Evolutionary conservation across 2,113 vertebrate genomes (phyloP).

Genomic region (Cynocephalus volans): DNA sequence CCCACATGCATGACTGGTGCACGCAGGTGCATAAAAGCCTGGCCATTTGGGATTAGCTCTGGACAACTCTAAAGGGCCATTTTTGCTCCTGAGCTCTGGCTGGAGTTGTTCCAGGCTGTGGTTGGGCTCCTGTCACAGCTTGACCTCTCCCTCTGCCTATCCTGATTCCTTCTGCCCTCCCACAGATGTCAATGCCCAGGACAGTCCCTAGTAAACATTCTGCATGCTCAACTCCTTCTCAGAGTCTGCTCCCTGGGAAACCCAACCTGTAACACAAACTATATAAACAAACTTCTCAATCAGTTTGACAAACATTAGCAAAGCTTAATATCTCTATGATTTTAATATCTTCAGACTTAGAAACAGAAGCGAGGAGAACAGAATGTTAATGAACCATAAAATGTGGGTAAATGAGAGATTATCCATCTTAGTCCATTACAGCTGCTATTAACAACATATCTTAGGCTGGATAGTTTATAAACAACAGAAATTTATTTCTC

Average conservation of each 20-base stretch:
- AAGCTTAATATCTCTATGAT: not conserved
- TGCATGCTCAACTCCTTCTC: not conserved
- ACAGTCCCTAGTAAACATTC: not conserved
- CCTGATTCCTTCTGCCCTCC: not conserved
- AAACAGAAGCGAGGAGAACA: not conserved
- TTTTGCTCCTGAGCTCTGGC: not conserved
- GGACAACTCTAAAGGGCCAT: not conserved
- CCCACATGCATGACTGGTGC: too few relatives aligned
- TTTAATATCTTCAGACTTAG: not conserved
- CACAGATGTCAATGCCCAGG: not conserved
- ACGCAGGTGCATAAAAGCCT: not conserved
- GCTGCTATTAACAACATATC: not conserved
- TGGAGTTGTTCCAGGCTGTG: not conserved
- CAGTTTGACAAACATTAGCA: not conserved
- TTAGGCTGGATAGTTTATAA: not conserved
- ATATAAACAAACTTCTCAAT: not conserved
- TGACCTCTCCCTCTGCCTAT: too few relatives aligned
- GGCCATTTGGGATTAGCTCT: not conserved
- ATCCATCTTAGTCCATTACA: not conserved
- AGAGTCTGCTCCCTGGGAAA: not conserved
- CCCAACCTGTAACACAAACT: not conserved
- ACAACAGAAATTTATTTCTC: not conserved
- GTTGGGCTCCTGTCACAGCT: not conserved
- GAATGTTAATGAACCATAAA: not conserved
- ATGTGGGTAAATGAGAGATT: not conserved